Evolutionary conservation across 2,797 vertebrate species (phyloP).

Genomic region (Falco biarmicus): DNA sequence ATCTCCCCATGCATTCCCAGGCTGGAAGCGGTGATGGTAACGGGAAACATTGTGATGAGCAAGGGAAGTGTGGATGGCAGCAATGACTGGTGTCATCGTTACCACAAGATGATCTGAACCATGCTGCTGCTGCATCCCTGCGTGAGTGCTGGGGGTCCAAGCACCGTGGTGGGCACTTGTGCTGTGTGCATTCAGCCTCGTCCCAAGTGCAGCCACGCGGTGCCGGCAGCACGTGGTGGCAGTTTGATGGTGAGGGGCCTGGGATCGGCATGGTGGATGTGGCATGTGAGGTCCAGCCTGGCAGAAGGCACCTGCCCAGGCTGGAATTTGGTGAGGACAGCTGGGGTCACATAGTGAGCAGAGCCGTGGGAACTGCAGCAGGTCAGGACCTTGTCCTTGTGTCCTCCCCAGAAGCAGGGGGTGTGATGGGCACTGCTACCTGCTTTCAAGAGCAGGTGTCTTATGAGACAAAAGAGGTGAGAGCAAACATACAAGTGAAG

Average conservation of each 20-base stretch:
- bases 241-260: background rate
- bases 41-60: background rate
- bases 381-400: background rate
- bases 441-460: background rate
- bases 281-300: background rate
- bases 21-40: background rate
- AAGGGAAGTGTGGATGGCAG: background rate
- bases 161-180: background rate
- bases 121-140: rapidly evolving
- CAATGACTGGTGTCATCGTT: rapidly evolving
- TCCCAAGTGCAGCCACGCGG: rapidly evolving
- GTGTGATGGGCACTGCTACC: background rate
- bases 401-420: background rate
- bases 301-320: background rate
- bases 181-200: background rate
- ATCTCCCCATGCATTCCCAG: background rate
- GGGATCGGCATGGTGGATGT: background rate
- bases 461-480: background rate
- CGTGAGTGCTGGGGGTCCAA: background rate
- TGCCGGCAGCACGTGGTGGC: background rate
- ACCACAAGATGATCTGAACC: background rate
- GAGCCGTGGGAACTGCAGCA: background rate
- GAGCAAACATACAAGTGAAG: background rate
- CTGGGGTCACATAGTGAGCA: background rate
- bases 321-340: background rate